Evolutionary conservation across 1,140 invertebrate genomes (phyloP), one percentile per base, ranked within the genome.

Genomic region (Orussus abietinus): DNA sequence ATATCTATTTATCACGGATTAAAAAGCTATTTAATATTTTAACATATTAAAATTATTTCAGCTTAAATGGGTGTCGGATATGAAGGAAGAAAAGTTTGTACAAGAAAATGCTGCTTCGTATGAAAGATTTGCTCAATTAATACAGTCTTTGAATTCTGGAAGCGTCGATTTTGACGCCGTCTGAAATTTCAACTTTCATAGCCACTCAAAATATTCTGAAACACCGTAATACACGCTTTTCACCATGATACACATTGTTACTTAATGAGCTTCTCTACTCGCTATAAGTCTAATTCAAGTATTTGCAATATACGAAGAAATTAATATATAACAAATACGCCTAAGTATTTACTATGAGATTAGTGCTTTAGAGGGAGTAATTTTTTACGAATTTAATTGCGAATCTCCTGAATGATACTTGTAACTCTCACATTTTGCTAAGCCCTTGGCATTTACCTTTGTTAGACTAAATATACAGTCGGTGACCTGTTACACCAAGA

Each of bases 41-140:
- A 19, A 10, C 18, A 7, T 3, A 4, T 38, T 17, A 12, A 25
- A 13, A 19, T 13, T 25, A 6, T 49, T 44, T 37, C 19, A 55
- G 53, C 38, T 50, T 26, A 28, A 50, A 19, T 55, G 53, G 53
- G 35, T 44, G 6, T n/a, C 13, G 11, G 28, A 39, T 9, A 55
- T 55, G 53, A 55, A 41, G 25, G 6, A 21, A 3, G 39, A 40
- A 21, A 13, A 26, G 9, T 53, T 50, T 28, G 34, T 55, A 14
- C 9, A 39, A 19, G 15, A 46, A 30, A 49, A 55, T 2, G 32
- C 13, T 26, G 40, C 35, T 13, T 29, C 43, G 0, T 37, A 33
- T 20, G 47, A 50, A 32, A 39, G 49, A 12, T 54, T 54, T 14
- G 47, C 47, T 2, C 20, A 47, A 4, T 9, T 47, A n/a, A 25